These are phyloP conservation scores for Tetropium fuscum DNA, from an alignment of 2,888 invertebrate genomes.

Conservation along the genomic window DNA sequence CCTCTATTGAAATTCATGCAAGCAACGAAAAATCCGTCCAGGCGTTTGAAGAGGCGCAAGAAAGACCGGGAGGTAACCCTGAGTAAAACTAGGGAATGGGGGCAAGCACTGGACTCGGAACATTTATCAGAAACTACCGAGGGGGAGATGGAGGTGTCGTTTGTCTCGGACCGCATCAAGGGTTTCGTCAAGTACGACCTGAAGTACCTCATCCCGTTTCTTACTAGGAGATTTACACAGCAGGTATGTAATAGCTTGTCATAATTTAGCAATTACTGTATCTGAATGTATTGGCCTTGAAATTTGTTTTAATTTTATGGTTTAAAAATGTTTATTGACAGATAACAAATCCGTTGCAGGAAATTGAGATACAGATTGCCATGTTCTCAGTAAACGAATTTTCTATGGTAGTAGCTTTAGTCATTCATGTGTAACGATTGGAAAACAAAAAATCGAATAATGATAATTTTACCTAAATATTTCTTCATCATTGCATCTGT, in stretches of 20 bases:
- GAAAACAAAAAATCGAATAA: too few relatives aligned
- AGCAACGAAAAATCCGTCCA: constrained; percentile 71
- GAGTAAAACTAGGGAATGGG: constrained; percentile 99
- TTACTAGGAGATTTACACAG: constrained; percentile 95
- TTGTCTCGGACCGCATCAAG: constrained; percentile 81
- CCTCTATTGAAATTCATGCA: constrained; percentile 94
- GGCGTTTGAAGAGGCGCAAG: constrained; percentile 69
- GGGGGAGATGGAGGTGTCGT: constrained; percentile 91
- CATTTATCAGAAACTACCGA: constrained; percentile 93
- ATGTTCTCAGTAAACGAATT: too few relatives aligned
- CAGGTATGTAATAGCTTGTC: constrained; percentile 71
- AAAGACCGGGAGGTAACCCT: constrained; percentile 86
- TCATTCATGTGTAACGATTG: too few relatives aligned
- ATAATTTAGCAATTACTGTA: neutral
- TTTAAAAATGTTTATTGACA: too few relatives aligned
- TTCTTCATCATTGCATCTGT: too few relatives aligned
- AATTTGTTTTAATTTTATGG: too few relatives aligned
- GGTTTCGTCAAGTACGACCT: constrained; percentile 94
- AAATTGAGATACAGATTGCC: too few relatives aligned
- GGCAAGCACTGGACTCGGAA: constrained; percentile 93
- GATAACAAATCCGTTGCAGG: too few relatives aligned
- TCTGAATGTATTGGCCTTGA: neutral
- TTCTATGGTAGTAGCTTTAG: too few relatives aligned
- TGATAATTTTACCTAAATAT: too few relatives aligned
- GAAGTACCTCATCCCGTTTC: constrained; percentile 96